Conservation (phyloP, 1,140 invertebrate genomes). For the Adoxophyes honmai region DNA sequence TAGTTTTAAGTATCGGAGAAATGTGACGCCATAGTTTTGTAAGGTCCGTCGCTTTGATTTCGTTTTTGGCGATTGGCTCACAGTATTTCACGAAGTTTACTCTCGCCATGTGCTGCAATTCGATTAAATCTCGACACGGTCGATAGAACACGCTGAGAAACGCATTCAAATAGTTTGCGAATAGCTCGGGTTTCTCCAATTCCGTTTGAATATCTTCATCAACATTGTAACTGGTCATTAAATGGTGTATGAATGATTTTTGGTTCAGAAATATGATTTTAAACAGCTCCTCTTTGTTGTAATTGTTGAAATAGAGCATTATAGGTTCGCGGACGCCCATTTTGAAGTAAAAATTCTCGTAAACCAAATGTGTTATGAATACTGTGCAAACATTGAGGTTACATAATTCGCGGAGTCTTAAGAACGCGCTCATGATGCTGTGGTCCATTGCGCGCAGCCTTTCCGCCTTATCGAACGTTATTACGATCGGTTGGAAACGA, state of each 20-base stretch:
- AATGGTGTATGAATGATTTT: slow-evolving; percentile 48
- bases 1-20: slow-evolving; percentile 83
- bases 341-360: slow-evolving; percentile 87
- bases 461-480: slow-evolving; percentile 89
- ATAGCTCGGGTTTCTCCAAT: slow-evolving; percentile 80
- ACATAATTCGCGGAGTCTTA: slow-evolving; percentile 86
- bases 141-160: slow-evolving; percentile 89
- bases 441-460: slow-evolving; percentile 84
- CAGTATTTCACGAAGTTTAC: slow-evolving; percentile 86
- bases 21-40: slow-evolving; percentile 88
- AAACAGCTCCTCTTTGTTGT: slow-evolving; percentile 86
- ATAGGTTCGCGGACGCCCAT: slow-evolving; percentile 86
- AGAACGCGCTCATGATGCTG: slow-evolving; percentile 81
- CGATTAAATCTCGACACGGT: slow-evolving; percentile 88
- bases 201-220: slow-evolving; percentile 40
- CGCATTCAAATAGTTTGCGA: slow-evolving; percentile 86
- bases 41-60: slow-evolving; percentile 79
- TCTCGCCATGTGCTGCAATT: slow-evolving; percentile 85
- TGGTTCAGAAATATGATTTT: slow-evolving; percentile 81
- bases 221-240: slow-evolving; percentile 41
- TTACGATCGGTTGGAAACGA: slow-evolving; percentile 74
- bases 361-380: slow-evolving; percentile 86
- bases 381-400: slow-evolving; percentile 85
- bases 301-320: slow-evolving; percentile 88
- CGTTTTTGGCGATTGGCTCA: slow-evolving; percentile 81